Evolutionary conservation across 2,888 invertebrate species (phyloP), one percentile per base, ranked within the genome.

Genomic region (Leucoptera coffeella): DNA sequence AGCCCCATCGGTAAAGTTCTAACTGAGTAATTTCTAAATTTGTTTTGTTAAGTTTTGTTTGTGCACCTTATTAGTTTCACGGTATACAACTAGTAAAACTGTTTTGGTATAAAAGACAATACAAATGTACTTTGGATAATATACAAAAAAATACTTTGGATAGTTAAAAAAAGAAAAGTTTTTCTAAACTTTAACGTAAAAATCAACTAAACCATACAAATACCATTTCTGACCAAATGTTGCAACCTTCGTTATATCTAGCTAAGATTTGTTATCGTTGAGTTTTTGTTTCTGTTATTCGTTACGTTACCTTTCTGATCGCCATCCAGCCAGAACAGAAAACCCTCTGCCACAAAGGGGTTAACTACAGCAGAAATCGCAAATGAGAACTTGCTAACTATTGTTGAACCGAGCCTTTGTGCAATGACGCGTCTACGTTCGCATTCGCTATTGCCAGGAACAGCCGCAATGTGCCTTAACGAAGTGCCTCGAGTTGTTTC

Each of bases 391-490:
- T 45, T 51, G 57, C 64, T 65, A 61, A 52, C 40, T 43, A 21
- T 38, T 12, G 33, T 42, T 41, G 42, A 36, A 53, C 59, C 64
- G 57, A 50, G 50, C 50, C 35, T 46, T 44, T 17, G 17, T 6
- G 9, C 6, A 17, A 17, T 7, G 6, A 9, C 9, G 6, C 17
- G 6, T 17, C 17, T 7, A 6, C 13, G 13, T 8, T 14, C n/a
- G 5, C 3, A 14, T 12, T 25, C 15, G 25, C 29, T 30, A 26
- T 32, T 35, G 26, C 32, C 39, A 30, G 41, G 38, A 47, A 47
- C 40, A 42, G 46, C 50, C 52, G 51, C 56, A 34, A 46, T 37
- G 67, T 67, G 64, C 67, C 67, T 65, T 65, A 57, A 39, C 32
- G 26, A 53, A 50, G 56, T 59, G 59, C 60, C 36, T 55, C 41